Conservation (phyloP, 2,888 invertebrate species). For the Deilephila porcellus region DNA sequence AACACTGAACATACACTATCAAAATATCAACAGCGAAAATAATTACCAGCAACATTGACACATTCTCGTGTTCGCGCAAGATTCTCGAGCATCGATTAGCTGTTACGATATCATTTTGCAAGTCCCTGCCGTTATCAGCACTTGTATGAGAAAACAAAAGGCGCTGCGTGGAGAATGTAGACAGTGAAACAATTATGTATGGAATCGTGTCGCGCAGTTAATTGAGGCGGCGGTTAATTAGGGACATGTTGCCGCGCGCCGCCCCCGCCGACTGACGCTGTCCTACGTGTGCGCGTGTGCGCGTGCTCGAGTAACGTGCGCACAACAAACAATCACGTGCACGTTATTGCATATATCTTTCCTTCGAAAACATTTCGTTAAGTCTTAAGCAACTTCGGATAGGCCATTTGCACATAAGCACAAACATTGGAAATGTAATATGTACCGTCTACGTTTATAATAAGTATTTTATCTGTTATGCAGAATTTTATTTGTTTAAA, state of each 20-base stretch:
- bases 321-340: constrained; percentile 36
- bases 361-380: background rate
- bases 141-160: constrained; percentile 24
- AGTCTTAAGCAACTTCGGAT: too few species aligned
- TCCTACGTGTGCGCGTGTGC: too few species aligned
- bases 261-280: constrained; percentile 9
- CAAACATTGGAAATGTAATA: too few species aligned
- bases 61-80: constrained; percentile 2
- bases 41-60: constrained; percentile 4
- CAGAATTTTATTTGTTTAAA: too few species aligned
- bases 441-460: too few species aligned
- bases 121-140: constrained; percentile 6
- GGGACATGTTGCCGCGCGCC: constrained; percentile 70
- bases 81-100: constrained; percentile 16
- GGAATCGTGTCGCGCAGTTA: constrained; percentile 50
- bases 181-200: constrained; percentile 31
- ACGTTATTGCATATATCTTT: background rate
- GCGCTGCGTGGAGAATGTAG: constrained; percentile 27
- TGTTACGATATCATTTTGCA: constrained; percentile 23
- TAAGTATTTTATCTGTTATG: too few species aligned
- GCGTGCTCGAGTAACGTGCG: constrained; percentile 44
- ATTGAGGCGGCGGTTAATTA: constrained; percentile 75
- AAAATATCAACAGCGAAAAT: background rate
- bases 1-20: background rate
- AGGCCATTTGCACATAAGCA: too few species aligned